Percentiles rank a stretch among this genome's conserved stretches.
These are phyloP conservation scores for Pseudomyrmex pallidus DNA, from an alignment of 1,140 invertebrate genomes.

Conservation along the genomic window DNA sequence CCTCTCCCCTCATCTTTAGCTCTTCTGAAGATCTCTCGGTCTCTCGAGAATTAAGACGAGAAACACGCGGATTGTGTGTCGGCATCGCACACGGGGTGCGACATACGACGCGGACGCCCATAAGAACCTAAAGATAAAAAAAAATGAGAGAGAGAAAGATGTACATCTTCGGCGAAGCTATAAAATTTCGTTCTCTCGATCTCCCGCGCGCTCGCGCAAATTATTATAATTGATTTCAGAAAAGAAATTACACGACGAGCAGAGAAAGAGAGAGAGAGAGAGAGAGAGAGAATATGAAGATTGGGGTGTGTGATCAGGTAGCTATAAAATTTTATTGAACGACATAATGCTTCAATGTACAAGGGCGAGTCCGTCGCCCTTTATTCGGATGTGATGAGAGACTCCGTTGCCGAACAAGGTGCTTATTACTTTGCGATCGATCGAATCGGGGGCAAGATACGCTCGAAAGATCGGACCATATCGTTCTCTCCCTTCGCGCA, in stretches of 20 bases:
- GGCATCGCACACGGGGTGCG: slow-evolving; percentile 1
- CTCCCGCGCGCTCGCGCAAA: slow-evolving; percentile 50
- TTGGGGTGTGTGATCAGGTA: slow-evolving; percentile 29
- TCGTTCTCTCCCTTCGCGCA: not conserved
- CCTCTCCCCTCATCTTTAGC: no score
- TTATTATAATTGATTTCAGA: slow-evolving; percentile 56
- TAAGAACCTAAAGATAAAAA: slow-evolving; percentile 36
- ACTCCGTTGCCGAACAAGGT: slow-evolving; percentile 38
- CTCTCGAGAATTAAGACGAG: no score
- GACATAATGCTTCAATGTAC: slow-evolving; percentile 57
- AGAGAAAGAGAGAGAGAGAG: slow-evolving; percentile 5
- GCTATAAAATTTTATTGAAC: slow-evolving; percentile 63
- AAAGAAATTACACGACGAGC: slow-evolving; percentile 14
- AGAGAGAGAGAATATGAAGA: slow-evolving; percentile 30
- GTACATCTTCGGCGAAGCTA: slow-evolving; percentile 50
- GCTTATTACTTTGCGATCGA: slow-evolving; percentile 44
- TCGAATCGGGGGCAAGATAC: slow-evolving; percentile 7
- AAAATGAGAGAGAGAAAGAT: no score
- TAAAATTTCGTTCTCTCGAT: slow-evolving; percentile 54
- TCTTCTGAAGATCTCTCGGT: no score
- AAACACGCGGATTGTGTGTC: slow-evolving; percentile 3
- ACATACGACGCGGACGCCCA: not conserved
- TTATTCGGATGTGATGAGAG: slow-evolving; percentile 47
- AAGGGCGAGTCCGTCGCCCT: slow-evolving; percentile 9
- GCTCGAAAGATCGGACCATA: not conserved